Base-by-base conservation (phyloP, 2,888 invertebrate genomes). In the Drosophila colorata region DNA sequence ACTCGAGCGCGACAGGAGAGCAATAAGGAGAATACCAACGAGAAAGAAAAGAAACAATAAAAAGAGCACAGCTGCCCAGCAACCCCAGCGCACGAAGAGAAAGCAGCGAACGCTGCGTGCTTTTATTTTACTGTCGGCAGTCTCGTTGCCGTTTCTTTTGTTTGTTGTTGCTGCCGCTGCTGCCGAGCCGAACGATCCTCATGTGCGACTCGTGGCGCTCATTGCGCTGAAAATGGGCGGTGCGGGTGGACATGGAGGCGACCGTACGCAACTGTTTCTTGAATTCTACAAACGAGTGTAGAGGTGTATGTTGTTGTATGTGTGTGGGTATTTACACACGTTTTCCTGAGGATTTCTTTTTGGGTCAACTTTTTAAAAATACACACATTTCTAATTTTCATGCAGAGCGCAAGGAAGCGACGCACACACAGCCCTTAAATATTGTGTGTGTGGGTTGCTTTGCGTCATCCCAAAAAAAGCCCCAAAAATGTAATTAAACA, bases 301-400 rank as follows among this genome's bases (percentile, higher is more conserved):
- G 52, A 40, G 28, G 28, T 18, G 16, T 16, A 1, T 33, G 6
- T 37, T n/a, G n/a, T 23, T 53, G 53, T 33, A n/a, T 14, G 23
- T 2, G 41, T n/a, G 18, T 18, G 16, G 20, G 14, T 14, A 13
- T 38, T 33, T 14, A 38, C 41, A 28, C 38, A 18, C 55, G 53
- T 25, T 61, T 72, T 76, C 57, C 64, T 68, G 68, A 59, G 68
- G 78, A 69, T 67, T 72, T 74, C 55, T 70, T 56, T 77, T 71
- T 87, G 68, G 86, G 84, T 85, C 87, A 85, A 59, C 65, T 78
- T 82, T 74, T 87, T 85, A 85, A 71, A 85, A 85, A 87, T 85
- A 85, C 55, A 73, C 81, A 64, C 81, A 64, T 83, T 67, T 86
- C 78, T 70, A 78, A 78, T 75, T 70, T 74, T 56, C 65, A 71